A percentile compares a stretch with the other conserved stretches of the same genome.
Conservation (phyloP, 2,888 invertebrate species). For the Drosophila macrothrix region DNA sequence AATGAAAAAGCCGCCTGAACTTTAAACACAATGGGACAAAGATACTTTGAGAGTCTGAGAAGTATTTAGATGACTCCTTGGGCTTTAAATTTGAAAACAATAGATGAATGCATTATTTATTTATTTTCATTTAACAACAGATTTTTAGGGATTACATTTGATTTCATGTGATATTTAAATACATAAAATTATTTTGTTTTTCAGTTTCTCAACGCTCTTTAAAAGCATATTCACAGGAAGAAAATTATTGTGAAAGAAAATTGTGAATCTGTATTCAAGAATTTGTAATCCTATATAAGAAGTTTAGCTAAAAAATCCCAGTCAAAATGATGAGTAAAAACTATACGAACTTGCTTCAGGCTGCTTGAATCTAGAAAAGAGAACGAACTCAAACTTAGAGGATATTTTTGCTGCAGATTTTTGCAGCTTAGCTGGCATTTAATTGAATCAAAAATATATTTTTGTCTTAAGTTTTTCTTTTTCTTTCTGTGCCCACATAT, state of each 20-base stretch:
- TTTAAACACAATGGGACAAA: slow-evolving; percentile 15
- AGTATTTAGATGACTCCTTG: not conserved
- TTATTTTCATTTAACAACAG: not conserved
- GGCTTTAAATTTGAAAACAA: not conserved
- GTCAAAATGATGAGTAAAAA: not conserved
- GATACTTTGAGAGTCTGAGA: not conserved
- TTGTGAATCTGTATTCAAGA: not conserved
- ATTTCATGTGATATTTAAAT: not conserved
- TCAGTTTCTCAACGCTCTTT: not conserved
- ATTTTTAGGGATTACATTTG: not conserved
- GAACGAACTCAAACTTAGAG: not conserved
- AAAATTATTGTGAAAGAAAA: not conserved
- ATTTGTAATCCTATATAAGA: not conserved
- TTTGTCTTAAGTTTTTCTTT: not conserved
- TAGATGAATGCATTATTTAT: not conserved
- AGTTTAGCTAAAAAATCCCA: not conserved
- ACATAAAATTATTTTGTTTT: accelerated
- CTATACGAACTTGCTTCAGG: not conserved
- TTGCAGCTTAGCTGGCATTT: not conserved
- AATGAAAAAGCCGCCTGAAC: not conserved
- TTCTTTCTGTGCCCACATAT: too few relatives aligned
- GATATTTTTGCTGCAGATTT: not conserved
- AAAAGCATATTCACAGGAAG: not conserved
- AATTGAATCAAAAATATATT: not conserved
- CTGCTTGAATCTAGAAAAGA: not conserved